phyloP scores from a whole-genome alignment of 2,888 invertebrate genomes.

The Gari tellinella region DNA sequence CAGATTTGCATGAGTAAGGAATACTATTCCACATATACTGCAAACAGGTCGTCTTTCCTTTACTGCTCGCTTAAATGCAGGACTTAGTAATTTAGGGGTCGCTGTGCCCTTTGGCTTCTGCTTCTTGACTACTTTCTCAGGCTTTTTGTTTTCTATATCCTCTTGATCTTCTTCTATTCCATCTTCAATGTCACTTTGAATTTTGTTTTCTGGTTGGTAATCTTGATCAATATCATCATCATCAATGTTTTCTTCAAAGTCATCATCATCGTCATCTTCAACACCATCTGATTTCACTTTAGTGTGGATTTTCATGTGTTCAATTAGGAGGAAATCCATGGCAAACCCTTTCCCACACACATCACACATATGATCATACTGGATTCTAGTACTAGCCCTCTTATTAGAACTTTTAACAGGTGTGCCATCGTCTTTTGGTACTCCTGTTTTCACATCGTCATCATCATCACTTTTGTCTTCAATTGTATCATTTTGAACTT shows the following conservation, averaged over 20 bases:
- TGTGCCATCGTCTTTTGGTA: background rate
- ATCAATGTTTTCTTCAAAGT: slow-evolving; percentile 11
- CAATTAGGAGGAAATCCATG: slow-evolving; percentile 30
- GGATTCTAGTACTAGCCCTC: slow-evolving; percentile 22
- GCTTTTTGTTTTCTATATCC: slow-evolving; percentile 11
- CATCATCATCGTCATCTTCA: slow-evolving; percentile 19
- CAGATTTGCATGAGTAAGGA: slow-evolving; percentile 29
- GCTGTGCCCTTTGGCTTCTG: background rate
- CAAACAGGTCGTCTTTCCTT: slow-evolving; percentile 25
- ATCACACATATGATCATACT: slow-evolving; percentile 30
- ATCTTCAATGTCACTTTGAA: background rate
- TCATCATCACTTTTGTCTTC: background rate
- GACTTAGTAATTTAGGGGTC: background rate
- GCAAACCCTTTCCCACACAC: slow-evolving; percentile 37
- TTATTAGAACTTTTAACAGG: background rate
- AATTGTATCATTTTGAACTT: background rate
- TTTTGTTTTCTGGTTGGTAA: background rate
- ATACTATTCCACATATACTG: slow-evolving; percentile 31
- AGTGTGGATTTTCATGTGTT: slow-evolving; percentile 38
- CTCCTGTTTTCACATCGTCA: background rate
- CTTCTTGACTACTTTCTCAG: background rate
- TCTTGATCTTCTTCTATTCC: background rate
- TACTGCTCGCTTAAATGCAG: background rate
- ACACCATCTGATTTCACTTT: slow-evolving; percentile 11
- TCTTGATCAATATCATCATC: slow-evolving; percentile 17